phyloP scores from a whole-genome alignment of 2,888 invertebrate genomes.

The Thymelicus lineola region DNA sequence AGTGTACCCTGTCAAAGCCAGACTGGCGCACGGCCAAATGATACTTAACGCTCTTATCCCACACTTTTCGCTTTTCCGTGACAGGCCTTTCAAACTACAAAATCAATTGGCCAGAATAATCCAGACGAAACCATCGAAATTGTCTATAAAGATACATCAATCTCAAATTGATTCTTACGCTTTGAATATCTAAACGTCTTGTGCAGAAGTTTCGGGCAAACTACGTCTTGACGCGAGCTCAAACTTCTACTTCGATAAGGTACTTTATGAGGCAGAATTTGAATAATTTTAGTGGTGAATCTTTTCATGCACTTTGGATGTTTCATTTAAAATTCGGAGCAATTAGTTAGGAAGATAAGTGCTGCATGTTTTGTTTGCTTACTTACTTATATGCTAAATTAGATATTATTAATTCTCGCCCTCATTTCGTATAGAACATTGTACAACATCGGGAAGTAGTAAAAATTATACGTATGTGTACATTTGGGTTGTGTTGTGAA shows the following conservation, averaged over 20 bases:
- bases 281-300: no score
- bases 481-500: no score
- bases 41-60: constrained; percentile 36
- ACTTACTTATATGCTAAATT: no score
- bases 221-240: no score
- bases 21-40: constrained; percentile 29
- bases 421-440: no score
- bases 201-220: neutral
- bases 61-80: constrained; percentile 34
- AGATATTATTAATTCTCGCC: no score
- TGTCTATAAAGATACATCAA: neutral
- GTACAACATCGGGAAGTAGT: neutral
- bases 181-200: neutral
- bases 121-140: neutral
- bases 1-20: constrained; percentile 32
- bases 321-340: no score
- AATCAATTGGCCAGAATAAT: constrained; percentile 23
- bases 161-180: constrained; percentile 1
- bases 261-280: no score
- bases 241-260: no score
- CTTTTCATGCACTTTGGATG: no score
- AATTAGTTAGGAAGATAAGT: no score
- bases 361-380: no score
- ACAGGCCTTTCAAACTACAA: constrained; percentile 30
- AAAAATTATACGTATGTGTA: neutral